Conservation (phyloP, 1,140 invertebrate genomes). For the Phymorhynchus buccinoides region DNA sequence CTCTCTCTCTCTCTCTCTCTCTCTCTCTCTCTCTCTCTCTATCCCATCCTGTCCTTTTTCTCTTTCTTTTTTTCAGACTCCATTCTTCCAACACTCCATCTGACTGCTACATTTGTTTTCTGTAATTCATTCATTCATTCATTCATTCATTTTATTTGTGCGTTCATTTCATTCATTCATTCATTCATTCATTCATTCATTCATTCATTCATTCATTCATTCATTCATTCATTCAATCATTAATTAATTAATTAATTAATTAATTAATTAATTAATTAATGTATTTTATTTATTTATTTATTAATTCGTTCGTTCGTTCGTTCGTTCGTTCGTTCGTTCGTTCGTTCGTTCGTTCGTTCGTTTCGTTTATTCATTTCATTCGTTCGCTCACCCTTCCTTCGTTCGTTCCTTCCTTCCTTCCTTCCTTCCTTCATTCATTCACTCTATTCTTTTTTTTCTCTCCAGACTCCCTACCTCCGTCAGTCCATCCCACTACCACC, state of each 20-base stretch:
- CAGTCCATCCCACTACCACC: constrained; percentile 55
- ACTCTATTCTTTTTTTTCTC: not conserved
- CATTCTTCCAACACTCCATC: too few species aligned
- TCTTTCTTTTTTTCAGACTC: not conserved
- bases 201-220: not conserved
- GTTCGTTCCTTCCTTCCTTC: not conserved
- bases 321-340: not conserved
- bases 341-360: not conserved
- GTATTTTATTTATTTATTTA: too few species aligned
- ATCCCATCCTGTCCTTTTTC: not conserved
- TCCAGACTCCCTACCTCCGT: constrained; percentile 54
- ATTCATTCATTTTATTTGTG: too few species aligned
- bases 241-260: not conserved
- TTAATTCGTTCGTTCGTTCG: too few species aligned
- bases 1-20: too few species aligned
- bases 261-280: too few species aligned
- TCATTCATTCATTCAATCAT: not conserved
- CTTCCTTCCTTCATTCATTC: not conserved
- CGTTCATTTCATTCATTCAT: not conserved
- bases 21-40: too few species aligned
- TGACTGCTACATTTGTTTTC: too few species aligned
- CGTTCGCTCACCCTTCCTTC: too few species aligned
- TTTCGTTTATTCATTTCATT: too few species aligned
- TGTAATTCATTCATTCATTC: too few species aligned
- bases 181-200: not conserved